Base-by-base conservation (phyloP, 2,888 invertebrate genomes). In the Bugula neritina region DNA sequence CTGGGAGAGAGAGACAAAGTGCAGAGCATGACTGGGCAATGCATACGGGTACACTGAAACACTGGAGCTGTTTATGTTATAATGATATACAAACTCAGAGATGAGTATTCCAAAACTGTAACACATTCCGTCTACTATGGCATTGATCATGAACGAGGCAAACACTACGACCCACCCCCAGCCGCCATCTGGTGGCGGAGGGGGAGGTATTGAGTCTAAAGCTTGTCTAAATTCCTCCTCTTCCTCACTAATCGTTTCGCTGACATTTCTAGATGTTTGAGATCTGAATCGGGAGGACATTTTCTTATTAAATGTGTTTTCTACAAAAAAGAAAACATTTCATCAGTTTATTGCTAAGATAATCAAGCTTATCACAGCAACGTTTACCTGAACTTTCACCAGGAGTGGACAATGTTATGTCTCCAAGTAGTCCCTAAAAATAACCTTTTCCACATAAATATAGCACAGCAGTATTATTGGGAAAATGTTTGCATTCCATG, bases 91-190 rank as follows among this genome's bases (percentile, higher is more conserved):
- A 63, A 95, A 90, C 10, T 88, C 86, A 0, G 85, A 80, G 71
- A 90, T 86, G 76, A 95, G 89, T 73, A 89, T 87, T 13, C 92
- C 92, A 77, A 92, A 92, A 55, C 92, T 91, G 86, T 93, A 93
- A 74, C 94, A 92, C 77, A 95, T 92, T 69, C 97, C 97, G 81
- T 97, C 96, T 73, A 79, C 78, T 55, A 76, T 75, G 58, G 75
- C 72, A 73, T 74, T 77, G 57, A 72, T 76, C 55, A 74, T 27
- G 75, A 82, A 80, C 1, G 81, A 78, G 2, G 80, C 80, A 3
- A 80, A 34, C 31, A 81, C 77, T 21, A 82, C 77, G 73, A 80
- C 72, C 83, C 83, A 83, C 0, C 82, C 82, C 78, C 80, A 82
- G 0, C 82, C 82, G 1, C 82, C 82, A 72, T 82, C 81, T 1